These are phyloP conservation scores for Onthophagus sagittarius DNA, from an alignment of 2,888 invertebrate genomes.

Conservation along the genomic window DNA sequence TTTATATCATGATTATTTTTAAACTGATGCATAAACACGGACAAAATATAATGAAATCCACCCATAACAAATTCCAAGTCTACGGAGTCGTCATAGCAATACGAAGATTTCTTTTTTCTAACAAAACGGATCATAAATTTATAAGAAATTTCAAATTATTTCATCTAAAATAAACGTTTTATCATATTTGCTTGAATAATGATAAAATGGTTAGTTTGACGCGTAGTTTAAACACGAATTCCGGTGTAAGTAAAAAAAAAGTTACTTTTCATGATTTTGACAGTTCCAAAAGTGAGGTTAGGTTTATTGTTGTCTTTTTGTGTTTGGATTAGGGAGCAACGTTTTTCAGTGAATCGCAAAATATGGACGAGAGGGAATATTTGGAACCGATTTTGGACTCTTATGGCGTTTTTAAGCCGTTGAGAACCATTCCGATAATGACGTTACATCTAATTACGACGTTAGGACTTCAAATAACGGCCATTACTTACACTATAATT, in stretches of 20 bases:
- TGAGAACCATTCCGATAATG: slow-evolving; percentile 41
- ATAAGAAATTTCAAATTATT: not conserved
- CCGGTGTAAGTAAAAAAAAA: slow-evolving; percentile 32
- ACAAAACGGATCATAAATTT: not conserved
- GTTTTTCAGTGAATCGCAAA: slow-evolving; percentile 47
- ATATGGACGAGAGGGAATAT: slow-evolving; percentile 44
- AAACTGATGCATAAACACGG: not conserved
- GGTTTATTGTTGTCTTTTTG: slow-evolving; percentile 13
- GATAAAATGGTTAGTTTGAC: slow-evolving; percentile 37
- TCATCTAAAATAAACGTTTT: not conserved
- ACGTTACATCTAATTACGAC: slow-evolving; percentile 40
- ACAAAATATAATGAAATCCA: not conserved
- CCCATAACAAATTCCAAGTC: not conserved
- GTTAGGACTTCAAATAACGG: slow-evolving; percentile 41
- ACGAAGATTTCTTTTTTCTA: not conserved
- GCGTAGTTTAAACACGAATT: slow-evolving; percentile 34
- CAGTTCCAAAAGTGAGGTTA: slow-evolving; percentile 7
- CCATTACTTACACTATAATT: slow-evolving; percentile 42
- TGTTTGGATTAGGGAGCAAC: slow-evolving; percentile 46
- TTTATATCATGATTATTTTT: not conserved
- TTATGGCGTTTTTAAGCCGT: slow-evolving; percentile 44
- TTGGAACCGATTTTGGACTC: slow-evolving; percentile 45
- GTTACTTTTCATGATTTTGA: slow-evolving; percentile 12
- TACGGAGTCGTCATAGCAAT: not conserved
- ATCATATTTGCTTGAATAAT: not conserved